A percentile compares a stretch with the other conserved stretches of the same genome.
Conservation (phyloP, 1,140 invertebrate genomes). For the Euura saliciscinereae region DNA sequence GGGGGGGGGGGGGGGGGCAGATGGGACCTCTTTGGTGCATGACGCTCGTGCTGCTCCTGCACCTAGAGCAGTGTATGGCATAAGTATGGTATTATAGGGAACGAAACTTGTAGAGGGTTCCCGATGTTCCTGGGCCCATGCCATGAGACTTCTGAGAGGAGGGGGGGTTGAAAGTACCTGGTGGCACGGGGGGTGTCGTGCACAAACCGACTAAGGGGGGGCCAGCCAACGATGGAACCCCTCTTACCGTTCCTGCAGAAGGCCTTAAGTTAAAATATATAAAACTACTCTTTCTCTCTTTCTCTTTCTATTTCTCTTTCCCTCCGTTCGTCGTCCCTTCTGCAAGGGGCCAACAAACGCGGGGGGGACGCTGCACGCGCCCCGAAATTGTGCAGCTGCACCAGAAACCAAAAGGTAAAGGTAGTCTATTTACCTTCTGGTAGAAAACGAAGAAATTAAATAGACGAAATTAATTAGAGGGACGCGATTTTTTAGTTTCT, state of each 20-base stretch:
- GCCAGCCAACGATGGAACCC: not conserved
- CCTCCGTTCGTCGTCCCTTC: not conserved
- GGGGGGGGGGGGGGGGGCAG: slow-evolving; percentile 47
- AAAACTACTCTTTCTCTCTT: slow-evolving; percentile 35
- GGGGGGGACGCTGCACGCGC: too few species aligned
- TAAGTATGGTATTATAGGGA: too few species aligned
- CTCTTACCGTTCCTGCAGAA: slow-evolving; percentile 13
- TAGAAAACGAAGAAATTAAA: too few species aligned
- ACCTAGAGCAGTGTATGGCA: too few species aligned
- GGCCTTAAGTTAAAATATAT: slow-evolving; percentile 50
- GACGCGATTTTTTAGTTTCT: too few species aligned
- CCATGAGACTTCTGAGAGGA: not conserved
- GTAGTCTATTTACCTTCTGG: not conserved
- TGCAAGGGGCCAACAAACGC: too few species aligned
- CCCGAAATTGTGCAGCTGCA: not conserved
- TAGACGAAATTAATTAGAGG: too few species aligned
- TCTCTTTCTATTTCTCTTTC: slow-evolving; percentile 11
- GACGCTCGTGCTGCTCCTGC: slow-evolving; percentile 42
- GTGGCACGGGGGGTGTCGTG: not conserved
- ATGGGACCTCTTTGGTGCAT: slow-evolving; percentile 59
- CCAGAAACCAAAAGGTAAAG: not conserved
- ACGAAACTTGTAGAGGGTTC: too few species aligned
- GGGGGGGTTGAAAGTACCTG: not conserved
- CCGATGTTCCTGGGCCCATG: slow-evolving; percentile 36
- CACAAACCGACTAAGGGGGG: not conserved